Evolutionary conservation across 2,797 vertebrate species (phyloP).

Genomic region (Poecilia picta): DNA sequence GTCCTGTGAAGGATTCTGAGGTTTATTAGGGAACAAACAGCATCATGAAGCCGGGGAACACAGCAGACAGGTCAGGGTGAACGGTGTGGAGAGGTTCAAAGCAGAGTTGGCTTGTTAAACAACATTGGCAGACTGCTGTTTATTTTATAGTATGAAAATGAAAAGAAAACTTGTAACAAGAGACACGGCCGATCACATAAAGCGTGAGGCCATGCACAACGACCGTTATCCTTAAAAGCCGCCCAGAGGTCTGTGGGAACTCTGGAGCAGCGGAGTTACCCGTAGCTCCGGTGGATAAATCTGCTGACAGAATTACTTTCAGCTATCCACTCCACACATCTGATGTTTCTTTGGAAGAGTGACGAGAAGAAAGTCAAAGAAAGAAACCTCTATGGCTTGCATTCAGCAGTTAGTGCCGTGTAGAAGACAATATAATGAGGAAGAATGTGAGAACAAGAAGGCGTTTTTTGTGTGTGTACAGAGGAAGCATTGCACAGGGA

Average conservation of each 20-base stretch:
- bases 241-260: neutral
- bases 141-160: neutral
- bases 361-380: neutral
- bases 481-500: neutral
- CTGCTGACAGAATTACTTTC: neutral
- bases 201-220: neutral
- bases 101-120: neutral
- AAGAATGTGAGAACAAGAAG: neutral
- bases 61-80: neutral
- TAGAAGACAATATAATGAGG: neutral
- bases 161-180: neutral
- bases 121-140: neutral
- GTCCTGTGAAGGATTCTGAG: neutral
- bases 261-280: neutral
- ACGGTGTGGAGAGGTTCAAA: neutral
- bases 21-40: too few relatives aligned
- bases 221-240: neutral
- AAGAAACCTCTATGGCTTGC: neutral
- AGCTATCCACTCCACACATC: neutral
- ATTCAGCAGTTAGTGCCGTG: neutral
- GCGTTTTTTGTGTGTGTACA: neutral
- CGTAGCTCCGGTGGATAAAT: neutral
- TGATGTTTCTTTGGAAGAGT: neutral
- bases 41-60: neutral
- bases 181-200: neutral